phyloP scores from a whole-genome alignment of 2,888 invertebrate species.

The Frankliniella fusca region DNA sequence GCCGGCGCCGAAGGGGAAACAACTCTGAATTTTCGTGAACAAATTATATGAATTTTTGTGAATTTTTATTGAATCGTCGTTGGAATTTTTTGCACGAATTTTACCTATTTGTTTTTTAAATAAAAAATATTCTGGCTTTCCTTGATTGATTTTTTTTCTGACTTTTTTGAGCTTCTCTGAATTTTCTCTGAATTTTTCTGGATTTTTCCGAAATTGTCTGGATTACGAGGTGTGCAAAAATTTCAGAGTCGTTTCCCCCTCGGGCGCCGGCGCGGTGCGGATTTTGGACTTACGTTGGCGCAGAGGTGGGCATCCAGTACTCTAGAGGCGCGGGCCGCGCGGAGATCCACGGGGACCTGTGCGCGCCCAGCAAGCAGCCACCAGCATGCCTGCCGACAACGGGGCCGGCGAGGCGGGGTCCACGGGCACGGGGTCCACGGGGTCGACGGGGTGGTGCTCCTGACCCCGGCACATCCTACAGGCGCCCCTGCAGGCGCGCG shows the following conservation, averaged over 20 bases:
- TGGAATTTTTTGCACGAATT: background rate
- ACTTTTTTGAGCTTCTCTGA: no score
- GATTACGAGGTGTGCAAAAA: no score
- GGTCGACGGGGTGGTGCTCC: background rate
- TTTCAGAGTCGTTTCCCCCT: no score
- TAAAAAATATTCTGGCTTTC: background rate
- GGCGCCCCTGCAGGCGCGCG: background rate
- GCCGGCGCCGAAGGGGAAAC: no score
- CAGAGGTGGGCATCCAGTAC: conserved; percentile 3
- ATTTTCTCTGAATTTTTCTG: no score
- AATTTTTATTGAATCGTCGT: no score
- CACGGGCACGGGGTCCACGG: background rate
- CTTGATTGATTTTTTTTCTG: no score
- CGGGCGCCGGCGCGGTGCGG: no score
- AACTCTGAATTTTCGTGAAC: no score
- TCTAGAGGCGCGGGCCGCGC: background rate
- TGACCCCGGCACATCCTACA: background rate
- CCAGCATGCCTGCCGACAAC: background rate
- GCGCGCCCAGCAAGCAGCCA: background rate
- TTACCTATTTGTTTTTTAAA: background rate
- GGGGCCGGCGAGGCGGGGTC: background rate
- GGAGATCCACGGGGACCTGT: background rate
- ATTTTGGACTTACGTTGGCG: conserved; percentile 4
- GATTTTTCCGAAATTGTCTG: no score
- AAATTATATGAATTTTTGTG: no score